Conservation (phyloP, 2,888 invertebrate species). For the Pantelozetes paolii region DNA sequence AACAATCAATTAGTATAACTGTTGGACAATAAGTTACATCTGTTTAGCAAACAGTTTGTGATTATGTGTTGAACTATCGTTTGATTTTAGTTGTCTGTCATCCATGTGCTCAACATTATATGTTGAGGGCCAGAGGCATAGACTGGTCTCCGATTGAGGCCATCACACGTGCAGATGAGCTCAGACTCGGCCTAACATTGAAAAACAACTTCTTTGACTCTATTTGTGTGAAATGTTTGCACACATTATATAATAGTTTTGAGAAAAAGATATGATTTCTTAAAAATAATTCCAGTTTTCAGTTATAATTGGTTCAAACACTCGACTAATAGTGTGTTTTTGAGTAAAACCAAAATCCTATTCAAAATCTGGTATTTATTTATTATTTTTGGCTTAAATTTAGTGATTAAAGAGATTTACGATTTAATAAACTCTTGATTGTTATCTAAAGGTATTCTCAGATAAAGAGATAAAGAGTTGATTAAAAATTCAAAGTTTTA, state of each 20-base stretch:
- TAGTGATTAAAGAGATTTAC: too few species aligned
- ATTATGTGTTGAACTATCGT: not conserved
- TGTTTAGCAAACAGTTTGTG: not conserved
- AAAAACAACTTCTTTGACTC: constrained; percentile 11
- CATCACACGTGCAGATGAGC: constrained; percentile 2
- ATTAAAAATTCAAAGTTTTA: too few species aligned
- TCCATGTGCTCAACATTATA: constrained; percentile 8
- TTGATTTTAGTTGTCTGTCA: not conserved
- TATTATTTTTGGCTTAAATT: too few species aligned
- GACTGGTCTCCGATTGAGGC: constrained; percentile 20
- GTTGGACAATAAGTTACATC: not conserved
- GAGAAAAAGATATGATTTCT: not conserved
- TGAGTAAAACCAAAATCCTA: too few species aligned
- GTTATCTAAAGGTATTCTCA: too few species aligned
- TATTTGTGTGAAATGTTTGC: not conserved
- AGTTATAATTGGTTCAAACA: not conserved
- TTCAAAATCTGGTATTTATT: too few species aligned
- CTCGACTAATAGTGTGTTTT: too few species aligned
- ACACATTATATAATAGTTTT: not conserved
- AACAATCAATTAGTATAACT: not conserved
- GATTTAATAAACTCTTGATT: too few species aligned
- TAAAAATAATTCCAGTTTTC: too few species aligned
- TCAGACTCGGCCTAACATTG: not conserved
- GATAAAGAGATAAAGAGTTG: too few species aligned
- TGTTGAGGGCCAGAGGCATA: not conserved